These are phyloP conservation scores for Acutogordius australiensis DNA, from an alignment of 2,888 invertebrate species.

Conservation along the genomic window DNA sequence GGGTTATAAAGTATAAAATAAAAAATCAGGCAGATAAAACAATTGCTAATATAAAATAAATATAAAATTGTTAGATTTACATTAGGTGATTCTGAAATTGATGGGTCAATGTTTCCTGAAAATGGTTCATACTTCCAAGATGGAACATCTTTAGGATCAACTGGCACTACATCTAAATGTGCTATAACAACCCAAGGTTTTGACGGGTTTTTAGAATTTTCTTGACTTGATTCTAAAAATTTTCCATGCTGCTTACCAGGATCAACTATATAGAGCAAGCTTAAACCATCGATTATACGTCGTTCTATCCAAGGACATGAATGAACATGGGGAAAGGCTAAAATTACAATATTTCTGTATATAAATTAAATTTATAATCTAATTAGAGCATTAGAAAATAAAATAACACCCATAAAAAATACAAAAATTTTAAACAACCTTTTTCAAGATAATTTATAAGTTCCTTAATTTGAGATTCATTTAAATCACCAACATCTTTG, in stretches of 20 bases:
- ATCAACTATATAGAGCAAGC: background rate
- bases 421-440: background rate
- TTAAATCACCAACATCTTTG: background rate
- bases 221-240: no score
- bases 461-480: background rate
- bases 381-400: no score
- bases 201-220: background rate
- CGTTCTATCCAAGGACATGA: background rate
- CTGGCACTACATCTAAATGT: background rate
- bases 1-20: no score
- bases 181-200: conserved; percentile 1
- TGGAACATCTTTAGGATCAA: background rate
- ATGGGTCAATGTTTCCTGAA: background rate
- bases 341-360: no score
- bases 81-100: no score
- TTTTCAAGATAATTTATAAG: background rate
- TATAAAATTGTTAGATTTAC: no score
- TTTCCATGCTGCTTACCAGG: background rate
- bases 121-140: background rate
- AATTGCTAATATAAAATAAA: no score
- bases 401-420: background rate
- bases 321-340: background rate
- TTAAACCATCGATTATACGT: background rate
- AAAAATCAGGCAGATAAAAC: no score
- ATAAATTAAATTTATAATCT: no score